Percentiles rank a stretch among this genome's conserved stretches.
Evolutionary conservation across 2,113 vertebrate species (phyloP).

Genomic region (Pseudonaja textilis): DNA sequence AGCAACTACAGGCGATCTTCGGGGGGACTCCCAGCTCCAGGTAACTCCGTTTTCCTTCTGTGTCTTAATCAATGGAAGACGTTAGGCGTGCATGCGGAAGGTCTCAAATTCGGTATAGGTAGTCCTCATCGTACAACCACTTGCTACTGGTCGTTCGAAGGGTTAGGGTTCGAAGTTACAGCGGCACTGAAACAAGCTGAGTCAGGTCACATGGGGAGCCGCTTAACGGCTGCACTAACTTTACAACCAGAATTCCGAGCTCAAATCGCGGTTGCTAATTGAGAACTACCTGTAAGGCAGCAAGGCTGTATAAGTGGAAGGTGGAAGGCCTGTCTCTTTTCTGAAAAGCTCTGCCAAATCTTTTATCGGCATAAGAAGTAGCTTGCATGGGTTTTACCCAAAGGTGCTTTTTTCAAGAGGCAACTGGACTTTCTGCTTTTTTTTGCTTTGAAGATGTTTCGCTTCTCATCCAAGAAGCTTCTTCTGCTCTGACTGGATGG

Average conservation of each 20-base stretch:
- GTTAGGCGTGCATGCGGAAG: too few species aligned
- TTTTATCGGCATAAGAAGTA: neutral
- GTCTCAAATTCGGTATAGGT: neutral
- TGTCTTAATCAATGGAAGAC: neutral
- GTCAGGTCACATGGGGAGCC: neutral
- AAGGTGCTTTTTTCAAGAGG: too few species aligned
- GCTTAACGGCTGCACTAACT: neutral
- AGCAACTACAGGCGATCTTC: conserved; percentile 74
- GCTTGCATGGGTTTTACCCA: too few species aligned
- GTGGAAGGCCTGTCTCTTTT: neutral
- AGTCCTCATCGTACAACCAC: neutral
- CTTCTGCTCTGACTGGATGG: too few species aligned
- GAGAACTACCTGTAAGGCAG: neutral
- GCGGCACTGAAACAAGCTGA: neutral
- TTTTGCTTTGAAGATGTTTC: too few species aligned
- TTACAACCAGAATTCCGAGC: neutral
- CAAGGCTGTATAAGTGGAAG: neutral
- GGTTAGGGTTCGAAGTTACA: neutral
- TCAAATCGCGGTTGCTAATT: neutral
- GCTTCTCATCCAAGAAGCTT: too few species aligned
- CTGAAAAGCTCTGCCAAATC: neutral
- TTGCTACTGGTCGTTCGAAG: neutral
- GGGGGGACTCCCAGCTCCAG: conserved; percentile 71
- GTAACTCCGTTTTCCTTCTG: conserved; percentile 51
- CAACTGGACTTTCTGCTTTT: too few species aligned